phyloP scores from a whole-genome alignment of 2,113 vertebrate species.

The Limanda limanda region DNA sequence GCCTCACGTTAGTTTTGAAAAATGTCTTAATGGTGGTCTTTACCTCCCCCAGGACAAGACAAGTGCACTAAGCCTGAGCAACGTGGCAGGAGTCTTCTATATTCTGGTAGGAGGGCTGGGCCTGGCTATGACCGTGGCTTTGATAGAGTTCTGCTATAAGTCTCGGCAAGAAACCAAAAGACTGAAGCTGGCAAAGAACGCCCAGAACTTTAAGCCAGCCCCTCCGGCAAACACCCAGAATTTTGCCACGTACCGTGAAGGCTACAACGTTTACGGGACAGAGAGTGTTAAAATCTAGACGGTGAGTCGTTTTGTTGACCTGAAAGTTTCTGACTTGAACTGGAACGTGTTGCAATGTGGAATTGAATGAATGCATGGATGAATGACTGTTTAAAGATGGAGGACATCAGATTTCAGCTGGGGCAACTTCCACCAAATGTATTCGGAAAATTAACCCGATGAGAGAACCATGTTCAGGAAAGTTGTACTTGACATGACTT shows the following conservation, averaged over 20 bases:
- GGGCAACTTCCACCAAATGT: too few relatives aligned
- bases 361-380: too few relatives aligned
- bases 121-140: constrained; percentile 98
- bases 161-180: constrained; percentile 97
- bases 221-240: constrained; percentile 94
- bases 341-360: too few relatives aligned
- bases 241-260: constrained; percentile 98
- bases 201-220: constrained; percentile 96
- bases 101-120: constrained; percentile 99
- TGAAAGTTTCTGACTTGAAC: not conserved
- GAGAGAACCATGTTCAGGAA: too few relatives aligned
- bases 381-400: not conserved
- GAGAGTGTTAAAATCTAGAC: constrained; percentile 98
- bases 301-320: constrained; percentile 73
- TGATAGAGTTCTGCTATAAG: constrained; percentile 99
- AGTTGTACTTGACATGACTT: too few relatives aligned
- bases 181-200: constrained; percentile 96
- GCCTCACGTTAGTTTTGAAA: constrained; percentile 11
- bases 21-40: constrained; percentile 77
- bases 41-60: constrained; percentile 98
- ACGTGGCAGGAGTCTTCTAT: constrained; percentile 99
- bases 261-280: constrained; percentile 99
- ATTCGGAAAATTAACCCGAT: too few relatives aligned
- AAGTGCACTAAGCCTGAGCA: constrained; percentile 98
- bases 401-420: too few relatives aligned